Conservation (phyloP, 2,113 vertebrate genomes). For the Myodes glareolus region DNA sequence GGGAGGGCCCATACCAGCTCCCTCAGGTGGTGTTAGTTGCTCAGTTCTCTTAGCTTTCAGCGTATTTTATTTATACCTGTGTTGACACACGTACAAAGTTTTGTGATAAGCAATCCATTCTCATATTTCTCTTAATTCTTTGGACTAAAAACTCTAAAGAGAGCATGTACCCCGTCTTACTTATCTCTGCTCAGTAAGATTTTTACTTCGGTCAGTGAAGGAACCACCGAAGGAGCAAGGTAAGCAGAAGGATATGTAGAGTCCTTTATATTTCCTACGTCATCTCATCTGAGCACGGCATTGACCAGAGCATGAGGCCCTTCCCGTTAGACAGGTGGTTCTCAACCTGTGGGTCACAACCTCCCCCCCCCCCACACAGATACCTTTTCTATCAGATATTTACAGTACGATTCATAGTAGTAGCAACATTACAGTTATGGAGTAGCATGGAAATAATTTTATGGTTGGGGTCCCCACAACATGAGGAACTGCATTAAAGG, state of each 20-base stretch:
- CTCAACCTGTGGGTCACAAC: background rate
- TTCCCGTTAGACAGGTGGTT: background rate
- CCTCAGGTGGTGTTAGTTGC: background rate
- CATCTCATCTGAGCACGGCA: background rate
- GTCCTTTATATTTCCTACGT: conserved; percentile 5
- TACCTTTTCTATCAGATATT: background rate
- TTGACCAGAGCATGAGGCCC: background rate
- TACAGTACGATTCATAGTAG: background rate
- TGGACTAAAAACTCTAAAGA: background rate
- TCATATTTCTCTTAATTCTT: background rate
- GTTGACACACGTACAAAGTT: background rate
- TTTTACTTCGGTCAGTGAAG: background rate
- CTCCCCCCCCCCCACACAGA: background rate
- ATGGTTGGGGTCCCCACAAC: background rate
- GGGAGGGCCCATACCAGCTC: background rate
- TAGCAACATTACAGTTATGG: background rate
- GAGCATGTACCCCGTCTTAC: background rate
- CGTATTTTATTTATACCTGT: conserved; percentile 53
- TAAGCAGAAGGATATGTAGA: background rate
- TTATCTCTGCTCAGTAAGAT: conserved; percentile 36
- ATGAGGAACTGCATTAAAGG: background rate
- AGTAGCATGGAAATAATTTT: background rate
- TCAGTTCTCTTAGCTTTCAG: background rate
- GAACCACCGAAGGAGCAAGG: background rate
- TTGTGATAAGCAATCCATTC: conserved; percentile 42